phyloP scores from a whole-genome alignment of 1,140 invertebrate species.

The Heliconius nattereri region DNA sequence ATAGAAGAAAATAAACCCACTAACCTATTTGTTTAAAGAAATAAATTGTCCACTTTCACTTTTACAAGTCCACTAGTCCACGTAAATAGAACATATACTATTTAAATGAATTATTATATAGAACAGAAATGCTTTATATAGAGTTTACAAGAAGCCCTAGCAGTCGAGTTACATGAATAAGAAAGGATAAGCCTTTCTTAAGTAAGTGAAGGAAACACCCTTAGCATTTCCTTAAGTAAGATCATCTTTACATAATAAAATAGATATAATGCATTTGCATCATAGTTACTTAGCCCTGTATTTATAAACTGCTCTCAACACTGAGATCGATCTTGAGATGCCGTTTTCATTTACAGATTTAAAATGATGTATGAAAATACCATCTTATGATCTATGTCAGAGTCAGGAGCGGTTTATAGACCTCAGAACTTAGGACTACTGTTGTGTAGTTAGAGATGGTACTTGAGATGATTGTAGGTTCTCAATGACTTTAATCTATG shows the following conservation, averaged over 20 bases:
- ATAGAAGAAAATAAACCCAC: not conserved
- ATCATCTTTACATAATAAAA: slow-evolving; percentile 5
- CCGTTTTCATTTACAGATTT: no score
- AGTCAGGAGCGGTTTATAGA: no score
- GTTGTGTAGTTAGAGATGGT: no score
- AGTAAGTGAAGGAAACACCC: slow-evolving; percentile 6
- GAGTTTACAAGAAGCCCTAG: slow-evolving; percentile 29
- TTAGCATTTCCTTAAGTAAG: slow-evolving; percentile 13
- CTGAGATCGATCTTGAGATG: no score
- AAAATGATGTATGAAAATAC: no score
- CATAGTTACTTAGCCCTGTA: no score
- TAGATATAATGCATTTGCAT: not conserved
- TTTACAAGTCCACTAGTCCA: not conserved
- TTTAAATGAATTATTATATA: slow-evolving; percentile 20
- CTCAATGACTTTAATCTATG: no score
- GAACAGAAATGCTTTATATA: slow-evolving; percentile 33
- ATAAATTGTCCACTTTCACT: not conserved
- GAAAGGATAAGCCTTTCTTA: slow-evolving; percentile 21
- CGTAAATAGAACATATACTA: not conserved
- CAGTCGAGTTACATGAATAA: slow-evolving; percentile 28
- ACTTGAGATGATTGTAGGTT: no score
- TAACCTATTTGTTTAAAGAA: not conserved
- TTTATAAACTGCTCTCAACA: no score
- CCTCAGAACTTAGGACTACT: no score
- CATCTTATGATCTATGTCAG: no score